Conservation (phyloP, 2,888 invertebrate genomes). For the Adelphocoris suturalis region DNA sequence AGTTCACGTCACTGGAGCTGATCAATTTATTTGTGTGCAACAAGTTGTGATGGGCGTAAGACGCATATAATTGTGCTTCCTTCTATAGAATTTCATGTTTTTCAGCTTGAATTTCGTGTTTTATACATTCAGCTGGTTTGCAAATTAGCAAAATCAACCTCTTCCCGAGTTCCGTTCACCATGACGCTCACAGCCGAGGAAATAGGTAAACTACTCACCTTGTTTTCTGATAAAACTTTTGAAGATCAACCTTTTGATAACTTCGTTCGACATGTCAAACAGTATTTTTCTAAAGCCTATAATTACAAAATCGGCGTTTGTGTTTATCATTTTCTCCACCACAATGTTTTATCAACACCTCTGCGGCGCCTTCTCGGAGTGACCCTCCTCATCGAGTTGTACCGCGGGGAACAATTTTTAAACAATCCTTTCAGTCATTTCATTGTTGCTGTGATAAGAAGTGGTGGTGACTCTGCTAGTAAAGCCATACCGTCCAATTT, state of each 20-base stretch:
- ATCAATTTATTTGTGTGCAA: slow-evolving; percentile 4
- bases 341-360: slow-evolving; percentile 85
- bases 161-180: neutral
- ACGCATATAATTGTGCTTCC: slow-evolving; percentile 24
- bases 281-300: slow-evolving; percentile 63
- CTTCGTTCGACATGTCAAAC: slow-evolving; percentile 61
- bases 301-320: slow-evolving; percentile 63
- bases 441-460: slow-evolving; percentile 82
- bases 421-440: slow-evolving; percentile 86
- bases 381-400: slow-evolving; percentile 85
- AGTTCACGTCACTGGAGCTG: neutral
- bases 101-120: neutral
- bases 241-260: slow-evolving; percentile 61
- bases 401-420: slow-evolving; percentile 83
- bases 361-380: slow-evolving; percentile 86
- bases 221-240: slow-evolving; percentile 59
- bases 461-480: neutral
- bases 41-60: slow-evolving; percentile 43
- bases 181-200: slow-evolving; percentile 60
- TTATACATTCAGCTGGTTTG: neutral
- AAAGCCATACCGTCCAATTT: slow-evolving; percentile 54
- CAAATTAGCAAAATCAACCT: neutral
- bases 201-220: slow-evolving; percentile 58
- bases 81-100: neutral
- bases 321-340: slow-evolving; percentile 76